These are phyloP conservation scores for Chauna torquata DNA, from an alignment of 2,113 vertebrate genomes.

Conservation along the genomic window DNA sequence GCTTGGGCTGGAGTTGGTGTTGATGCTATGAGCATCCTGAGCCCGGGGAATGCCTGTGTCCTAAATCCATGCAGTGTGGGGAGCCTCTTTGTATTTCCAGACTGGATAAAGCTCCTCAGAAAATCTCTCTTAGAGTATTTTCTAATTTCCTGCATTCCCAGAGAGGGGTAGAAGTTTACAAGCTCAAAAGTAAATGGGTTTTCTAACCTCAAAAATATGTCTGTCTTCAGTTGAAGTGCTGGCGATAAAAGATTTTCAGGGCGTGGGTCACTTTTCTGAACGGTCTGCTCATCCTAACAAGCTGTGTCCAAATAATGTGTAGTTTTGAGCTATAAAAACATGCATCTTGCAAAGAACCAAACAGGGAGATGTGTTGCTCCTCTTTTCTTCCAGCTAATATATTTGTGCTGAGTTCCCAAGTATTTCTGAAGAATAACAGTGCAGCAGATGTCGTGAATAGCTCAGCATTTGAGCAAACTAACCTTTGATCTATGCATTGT, in stretches of 20 bases:
- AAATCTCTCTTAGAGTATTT: neutral
- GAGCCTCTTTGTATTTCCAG: neutral
- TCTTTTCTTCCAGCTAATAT: neutral
- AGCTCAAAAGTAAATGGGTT: conserved; percentile 17
- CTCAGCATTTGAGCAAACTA: neutral
- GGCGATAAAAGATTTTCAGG: conserved; percentile 7
- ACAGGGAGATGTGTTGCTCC: neutral
- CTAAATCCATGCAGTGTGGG: neutral
- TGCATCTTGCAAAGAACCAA: neutral
- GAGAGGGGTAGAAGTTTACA: conserved; percentile 34
- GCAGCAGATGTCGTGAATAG: neutral
- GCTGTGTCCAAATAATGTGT: neutral
- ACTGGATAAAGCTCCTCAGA: neutral
- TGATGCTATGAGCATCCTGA: accelerated
- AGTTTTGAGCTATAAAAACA: neutral
- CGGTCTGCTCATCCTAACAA: conserved; percentile 31
- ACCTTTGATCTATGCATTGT: neutral
- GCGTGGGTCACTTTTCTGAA: conserved; percentile 8
- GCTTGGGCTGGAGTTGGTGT: accelerated
- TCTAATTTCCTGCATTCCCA: conserved; percentile 16
- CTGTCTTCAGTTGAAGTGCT: neutral
- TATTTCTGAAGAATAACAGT: neutral
- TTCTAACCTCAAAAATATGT: conserved; percentile 56
- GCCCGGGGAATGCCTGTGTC: neutral
- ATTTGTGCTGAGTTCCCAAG: neutral